Evolutionary conservation across 2,888 invertebrate genomes (phyloP), one percentile per base, ranked within the genome.

Genomic region (Hirtodrosophila cameraria): DNA sequence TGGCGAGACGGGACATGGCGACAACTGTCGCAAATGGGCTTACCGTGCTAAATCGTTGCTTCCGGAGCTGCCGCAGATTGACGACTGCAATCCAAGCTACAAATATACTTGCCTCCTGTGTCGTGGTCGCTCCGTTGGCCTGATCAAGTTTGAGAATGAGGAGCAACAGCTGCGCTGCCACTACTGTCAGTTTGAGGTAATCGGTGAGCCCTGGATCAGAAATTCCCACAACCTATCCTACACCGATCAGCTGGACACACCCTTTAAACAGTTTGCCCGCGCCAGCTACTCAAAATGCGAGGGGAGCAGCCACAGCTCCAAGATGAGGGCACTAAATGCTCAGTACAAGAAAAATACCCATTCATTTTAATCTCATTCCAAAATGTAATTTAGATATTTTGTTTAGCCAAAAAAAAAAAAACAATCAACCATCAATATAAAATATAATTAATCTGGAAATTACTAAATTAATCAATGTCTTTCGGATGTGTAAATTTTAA

Each of bases 171-270:
- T 80, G 33, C 80, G 81, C 3, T 80, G 80, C 9, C 42, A 75
- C 39, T 75, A 84, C 33, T 80, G 80, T 6, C 80, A 84, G 23
- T 80, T 84, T 13, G 81, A 84, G 49, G 60, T 80, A 25, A 39
- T 15, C 20, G 84, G 78, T n/a, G 81, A 78, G 42, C 31, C 33
- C 0, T 60, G 25, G 25, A 42, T 18, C 11, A 46, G 54, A 0
- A 42, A 61, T 20, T 7, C 39, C 1, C 49, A 75, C 3, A 48
- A 35, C 3, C 12, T 73, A 9, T 55, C 75, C 0, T 35, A 69
- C 0, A 49, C 54, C 6, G 61, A 78, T 20, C 59, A 54, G 2
- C 23, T 60, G 1, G 48, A 53, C 11, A 81, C 84, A 0, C 66
- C 73, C 12, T 80, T 67, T 13, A 84, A 69, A 23, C 20, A 36